Evolutionary conservation across 2,888 invertebrate species (phyloP), one percentile per base, ranked within the genome.

Genomic region (Euplexia lucipara): DNA sequence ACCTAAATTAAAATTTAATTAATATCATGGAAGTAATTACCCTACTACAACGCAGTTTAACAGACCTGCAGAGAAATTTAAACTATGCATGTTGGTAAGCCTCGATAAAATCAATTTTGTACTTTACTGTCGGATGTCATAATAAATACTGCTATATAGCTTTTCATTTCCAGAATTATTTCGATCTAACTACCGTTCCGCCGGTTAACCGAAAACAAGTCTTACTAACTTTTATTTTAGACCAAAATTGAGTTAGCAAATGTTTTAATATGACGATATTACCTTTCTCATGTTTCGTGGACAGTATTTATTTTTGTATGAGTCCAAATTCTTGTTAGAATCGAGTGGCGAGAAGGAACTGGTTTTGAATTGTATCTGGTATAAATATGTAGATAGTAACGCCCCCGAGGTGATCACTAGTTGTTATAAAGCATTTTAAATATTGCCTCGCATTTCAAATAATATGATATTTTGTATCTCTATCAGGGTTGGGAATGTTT

Each of bases 291-390:
- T 90, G 90, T 93, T 93, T 90, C 93, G 88, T 92, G 91, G 90
- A 92, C 91, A 92, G 91, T 94, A 93, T 94, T 94, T 93, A 94
- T 94, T 93, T 94, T 93, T 90, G 93, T 92, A 90, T 88, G 91
- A 91, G 91, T 90, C 92, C 85, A 91, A 94, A 94, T 94, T 94
- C 93, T 94, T 93, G 94, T 94, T 94, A 94, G 94, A 93, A 91
- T 87, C 90, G 85, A 88, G 88, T 89, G 90, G 88, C 89, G 88
- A 88, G 90, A 86, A 83, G 85, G 78, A 94, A 94, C 93, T 84
- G 94, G 94, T 94, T 95, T 89, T 78, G 86, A 90, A 90, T 88
- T 89, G 91, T 92, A 90, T 90, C 90, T 91, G 88, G 88, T 90
- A 91, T 92, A 91, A 90, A 91, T 91, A 92, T 91, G 91, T 91